Base-by-base conservation (phyloP, 2,113 vertebrate genomes). In the Tretioscincus oriximinensis region DNA sequence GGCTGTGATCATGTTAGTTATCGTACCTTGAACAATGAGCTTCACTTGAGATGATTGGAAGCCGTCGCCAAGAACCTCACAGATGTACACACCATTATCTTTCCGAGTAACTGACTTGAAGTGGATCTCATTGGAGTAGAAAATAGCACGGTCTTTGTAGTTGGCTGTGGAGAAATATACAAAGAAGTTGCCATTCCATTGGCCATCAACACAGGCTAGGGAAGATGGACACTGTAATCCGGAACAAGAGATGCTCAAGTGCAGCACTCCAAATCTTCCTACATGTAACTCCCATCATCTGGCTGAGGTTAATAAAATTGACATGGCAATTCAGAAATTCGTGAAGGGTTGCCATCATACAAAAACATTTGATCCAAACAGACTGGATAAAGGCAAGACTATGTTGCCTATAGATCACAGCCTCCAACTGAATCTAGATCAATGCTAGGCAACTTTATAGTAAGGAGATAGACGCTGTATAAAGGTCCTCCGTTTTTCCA, bases 1-100 rank as follows among this genome's bases (percentile, higher is more conserved):
- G 21, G 31, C 24, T 14, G 2, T 41, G 58, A 9, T 7, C 22
- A 71, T 47, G 11, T 22, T 2, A 24, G 24, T 35, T 11, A 24
- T 4, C 3, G 0, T 84, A 95, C 94, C 94, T 12, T 93, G 89
- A 7, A 95, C 94, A 0, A 74, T 64, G 76, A 95, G 94, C 61
- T 86, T 58, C 12, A 95, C 65, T 60, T 61, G 5, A 1, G 89
- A 85, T 82, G 83, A 67, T 0, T 90, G 87, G 24, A 78, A 9
- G 84, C 67, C 74, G 77, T 47, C 28, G 0, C 85, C 90, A 0
- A 92, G 83, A 64, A 95, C 92, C 91, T 94, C 93, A 7, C 94
- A 95, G 1, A 88, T 93, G 22, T 95, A 95, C 0, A 1, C 41
- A 0, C 94, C 94, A 0, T 79, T 90, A 83, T 95, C 94, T 22